phyloP scores from a whole-genome alignment of 2,113 vertebrate species.

The Stegastes partitus region DNA sequence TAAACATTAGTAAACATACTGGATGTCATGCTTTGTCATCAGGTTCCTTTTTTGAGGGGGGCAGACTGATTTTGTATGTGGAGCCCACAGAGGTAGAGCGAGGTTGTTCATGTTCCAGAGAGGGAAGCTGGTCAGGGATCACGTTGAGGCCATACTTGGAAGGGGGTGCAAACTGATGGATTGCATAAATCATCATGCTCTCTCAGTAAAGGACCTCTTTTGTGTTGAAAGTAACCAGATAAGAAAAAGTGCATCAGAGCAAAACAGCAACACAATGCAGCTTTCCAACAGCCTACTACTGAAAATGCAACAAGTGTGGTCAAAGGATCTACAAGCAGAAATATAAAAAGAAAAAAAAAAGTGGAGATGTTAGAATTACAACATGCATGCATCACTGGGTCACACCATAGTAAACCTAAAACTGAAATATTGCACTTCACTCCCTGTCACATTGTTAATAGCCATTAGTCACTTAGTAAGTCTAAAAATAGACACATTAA shows the following conservation, averaged over 20 bases:
- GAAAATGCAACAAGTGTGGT: background rate
- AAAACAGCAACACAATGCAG: background rate
- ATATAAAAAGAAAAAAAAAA: background rate
- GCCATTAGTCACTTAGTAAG: background rate
- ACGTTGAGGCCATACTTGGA: background rate
- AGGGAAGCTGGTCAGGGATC: background rate
- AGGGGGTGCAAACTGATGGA: too few relatives aligned
- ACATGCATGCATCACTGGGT: background rate
- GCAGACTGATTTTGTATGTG: background rate
- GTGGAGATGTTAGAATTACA: background rate
- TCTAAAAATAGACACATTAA: slow-evolving; percentile 15
- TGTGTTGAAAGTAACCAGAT: too few relatives aligned
- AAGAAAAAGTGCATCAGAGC: too few relatives aligned
- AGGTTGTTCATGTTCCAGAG: background rate
- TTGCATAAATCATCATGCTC: too few relatives aligned
- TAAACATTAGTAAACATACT: slow-evolving; percentile 15
- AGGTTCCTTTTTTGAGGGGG: background rate
- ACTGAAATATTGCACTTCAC: slow-evolving; percentile 11
- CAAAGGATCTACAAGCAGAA: background rate
- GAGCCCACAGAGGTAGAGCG: background rate
- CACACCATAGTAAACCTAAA: background rate
- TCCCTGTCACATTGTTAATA: slow-evolving; percentile 3
- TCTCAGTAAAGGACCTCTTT: too few relatives aligned
- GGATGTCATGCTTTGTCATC: slow-evolving; percentile 12
- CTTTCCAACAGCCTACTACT: background rate